Percentiles rank a stretch among this genome's conserved stretches.
These are phyloP conservation scores for Agriotes lineatus DNA, from an alignment of 2,888 invertebrate species.

Conservation along the genomic window DNA sequence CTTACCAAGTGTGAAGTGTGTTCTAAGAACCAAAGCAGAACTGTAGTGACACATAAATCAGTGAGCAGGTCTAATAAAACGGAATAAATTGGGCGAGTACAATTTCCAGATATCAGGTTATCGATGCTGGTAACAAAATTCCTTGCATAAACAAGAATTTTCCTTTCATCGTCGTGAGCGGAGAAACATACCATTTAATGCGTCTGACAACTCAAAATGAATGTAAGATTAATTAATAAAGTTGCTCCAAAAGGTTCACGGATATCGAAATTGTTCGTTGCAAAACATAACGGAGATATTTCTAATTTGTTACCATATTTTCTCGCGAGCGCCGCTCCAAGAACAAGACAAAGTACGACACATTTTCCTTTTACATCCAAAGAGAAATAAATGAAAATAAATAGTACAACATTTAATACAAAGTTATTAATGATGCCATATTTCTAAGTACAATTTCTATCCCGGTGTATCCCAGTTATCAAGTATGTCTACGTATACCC, in stretches of 20 bases:
- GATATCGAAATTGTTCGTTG: neutral
- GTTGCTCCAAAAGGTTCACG: neutral
- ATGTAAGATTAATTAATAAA: slow-evolving; percentile 16
- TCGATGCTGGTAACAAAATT: too few relatives aligned
- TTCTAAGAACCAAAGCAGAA: too few relatives aligned
- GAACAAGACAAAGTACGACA: slow-evolving; percentile 55
- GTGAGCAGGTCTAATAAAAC: too few relatives aligned
- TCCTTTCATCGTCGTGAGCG: neutral
- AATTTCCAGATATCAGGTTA: too few relatives aligned
- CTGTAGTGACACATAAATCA: too few relatives aligned
- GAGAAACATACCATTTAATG: neutral
- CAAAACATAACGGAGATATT: neutral
- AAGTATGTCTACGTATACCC: slow-evolving; percentile 43
- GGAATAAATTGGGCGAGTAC: too few relatives aligned
- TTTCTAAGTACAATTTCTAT: slow-evolving; percentile 61
- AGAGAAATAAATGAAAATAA: slow-evolving; percentile 64
- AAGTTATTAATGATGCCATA: slow-evolving; percentile 65
- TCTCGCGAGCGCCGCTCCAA: slow-evolving; percentile 9
- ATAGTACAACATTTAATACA: slow-evolving; percentile 65
- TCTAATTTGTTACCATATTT: slow-evolving; percentile 11
- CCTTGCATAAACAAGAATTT: neutral
- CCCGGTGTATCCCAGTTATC: slow-evolving; percentile 39
- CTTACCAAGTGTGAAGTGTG: too few relatives aligned
- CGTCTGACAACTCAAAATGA: neutral
- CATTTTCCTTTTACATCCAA: slow-evolving; percentile 58